Percentiles rank a stretch among this genome's conserved stretches.
phyloP scores from a whole-genome alignment of 2,888 invertebrate genomes.

The Cistogaster globosa region DNA sequence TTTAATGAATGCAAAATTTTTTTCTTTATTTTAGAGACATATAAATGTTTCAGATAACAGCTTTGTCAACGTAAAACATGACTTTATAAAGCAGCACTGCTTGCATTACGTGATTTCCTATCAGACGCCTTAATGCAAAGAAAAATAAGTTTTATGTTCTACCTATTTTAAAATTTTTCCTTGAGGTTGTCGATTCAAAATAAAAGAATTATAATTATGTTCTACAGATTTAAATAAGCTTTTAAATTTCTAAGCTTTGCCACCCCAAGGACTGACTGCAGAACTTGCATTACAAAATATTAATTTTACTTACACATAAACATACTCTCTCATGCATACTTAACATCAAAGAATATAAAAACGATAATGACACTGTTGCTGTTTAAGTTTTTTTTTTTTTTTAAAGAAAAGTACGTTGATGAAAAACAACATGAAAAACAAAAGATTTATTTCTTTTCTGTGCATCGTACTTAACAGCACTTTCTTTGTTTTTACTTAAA shows the following conservation, averaged over 20 bases:
- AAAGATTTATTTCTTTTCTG: conserved; percentile 49
- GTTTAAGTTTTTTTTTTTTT: conserved; percentile 11
- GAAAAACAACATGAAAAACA: conserved; percentile 17
- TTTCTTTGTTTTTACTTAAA: conserved; percentile 1
- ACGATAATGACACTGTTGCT: conserved; percentile 54
- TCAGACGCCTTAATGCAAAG: too few relatives aligned
- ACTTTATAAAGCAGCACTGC: too few relatives aligned
- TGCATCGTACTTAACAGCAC: conserved; percentile 29
- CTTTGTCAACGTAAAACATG: too few relatives aligned
- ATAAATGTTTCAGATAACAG: too few relatives aligned
- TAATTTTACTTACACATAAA: conserved; percentile 1
- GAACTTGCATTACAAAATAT: not conserved
- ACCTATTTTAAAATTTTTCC: too few relatives aligned
- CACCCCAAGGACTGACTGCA: conserved; percentile 20
- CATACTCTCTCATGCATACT: not conserved
- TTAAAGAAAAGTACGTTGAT: conserved; percentile 13
- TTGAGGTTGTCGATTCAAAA: too few relatives aligned
- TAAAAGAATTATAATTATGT: not conserved
- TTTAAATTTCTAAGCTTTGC: not conserved
- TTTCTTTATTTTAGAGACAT: too few relatives aligned
- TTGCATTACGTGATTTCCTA: too few relatives aligned
- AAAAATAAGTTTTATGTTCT: too few relatives aligned
- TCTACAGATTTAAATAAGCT: not conserved
- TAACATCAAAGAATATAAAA: conserved; percentile 43
- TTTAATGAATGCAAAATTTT: too few relatives aligned